phyloP scores from a whole-genome alignment of 2,888 invertebrate species.

The Aphodius sticticus region DNA sequence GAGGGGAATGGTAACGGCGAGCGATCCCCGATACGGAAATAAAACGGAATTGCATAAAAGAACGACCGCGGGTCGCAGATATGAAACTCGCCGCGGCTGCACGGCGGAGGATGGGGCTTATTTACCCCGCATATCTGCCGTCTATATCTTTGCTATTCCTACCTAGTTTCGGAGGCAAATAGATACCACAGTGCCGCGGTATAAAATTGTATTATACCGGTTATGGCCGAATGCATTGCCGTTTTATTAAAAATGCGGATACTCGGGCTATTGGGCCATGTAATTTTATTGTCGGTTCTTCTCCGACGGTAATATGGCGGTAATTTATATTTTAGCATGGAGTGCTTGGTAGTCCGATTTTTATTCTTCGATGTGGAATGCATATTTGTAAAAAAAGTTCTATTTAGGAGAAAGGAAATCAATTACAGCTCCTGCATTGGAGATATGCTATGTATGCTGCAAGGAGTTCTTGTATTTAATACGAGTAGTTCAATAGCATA shows the following conservation, averaged over 20 bases:
- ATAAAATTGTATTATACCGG: neutral
- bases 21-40: neutral
- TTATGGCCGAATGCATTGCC: neutral
- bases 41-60: conserved; percentile 4
- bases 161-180: neutral
- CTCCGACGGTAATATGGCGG: neutral
- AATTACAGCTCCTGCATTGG: no score
- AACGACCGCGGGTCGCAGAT: neutral
- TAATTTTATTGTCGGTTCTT: neutral
- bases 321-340: neutral
- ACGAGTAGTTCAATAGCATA: no score
- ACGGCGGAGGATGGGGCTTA: neutral
- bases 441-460: no score
- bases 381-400: no score
- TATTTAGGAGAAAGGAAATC: no score
- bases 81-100: neutral
- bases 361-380: neutral
- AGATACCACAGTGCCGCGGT: neutral
- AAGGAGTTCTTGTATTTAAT: no score
- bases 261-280: neutral
- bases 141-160: neutral
- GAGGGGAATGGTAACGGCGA: neutral
- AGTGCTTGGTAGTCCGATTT: neutral
- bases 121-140: neutral
- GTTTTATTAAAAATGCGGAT: neutral